Evolutionary conservation across 2,888 invertebrate genomes (phyloP).

Genomic region (Amphimallon solstitiale): DNA sequence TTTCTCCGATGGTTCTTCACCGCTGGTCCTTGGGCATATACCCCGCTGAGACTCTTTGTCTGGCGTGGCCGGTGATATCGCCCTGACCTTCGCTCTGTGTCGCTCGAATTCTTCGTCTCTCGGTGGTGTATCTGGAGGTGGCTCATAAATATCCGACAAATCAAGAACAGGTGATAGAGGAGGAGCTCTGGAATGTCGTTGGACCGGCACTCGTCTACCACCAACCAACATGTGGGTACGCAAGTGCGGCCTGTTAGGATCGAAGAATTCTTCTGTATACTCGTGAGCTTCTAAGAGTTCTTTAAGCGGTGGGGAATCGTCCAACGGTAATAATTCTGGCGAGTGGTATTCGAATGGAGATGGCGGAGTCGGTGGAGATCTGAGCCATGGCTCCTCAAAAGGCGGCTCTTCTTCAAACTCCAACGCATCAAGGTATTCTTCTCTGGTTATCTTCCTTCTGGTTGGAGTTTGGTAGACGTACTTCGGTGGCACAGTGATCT

Average conservation of each 20-base stretch:
- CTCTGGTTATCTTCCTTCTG: not conserved
- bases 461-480: not conserved
- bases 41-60: too few species aligned
- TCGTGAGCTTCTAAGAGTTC: constrained; percentile 21
- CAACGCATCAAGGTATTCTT: constrained; percentile 7
- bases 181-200: constrained; percentile 4
- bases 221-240: not conserved
- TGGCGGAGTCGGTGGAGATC: constrained; percentile 30
- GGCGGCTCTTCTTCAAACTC: constrained; percentile 21
- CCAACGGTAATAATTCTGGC: constrained; percentile 4
- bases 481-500: not conserved
- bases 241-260: constrained; percentile 24
- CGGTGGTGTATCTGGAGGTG: not conserved
- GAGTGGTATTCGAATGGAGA: constrained; percentile 32
- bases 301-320: constrained; percentile 29
- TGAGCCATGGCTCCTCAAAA: constrained; percentile 13
- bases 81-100: not conserved
- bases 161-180: constrained; percentile 15
- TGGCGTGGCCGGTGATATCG: too few species aligned
- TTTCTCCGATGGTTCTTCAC: too few species aligned
- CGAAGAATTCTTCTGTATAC: constrained; percentile 30
- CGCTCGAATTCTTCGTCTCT: not conserved
- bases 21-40: too few species aligned
- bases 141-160: constrained; percentile 1
- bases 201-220: not conserved